Conservation (phyloP, 2,113 vertebrate genomes). For the Odocoileus virginianus region DNA sequence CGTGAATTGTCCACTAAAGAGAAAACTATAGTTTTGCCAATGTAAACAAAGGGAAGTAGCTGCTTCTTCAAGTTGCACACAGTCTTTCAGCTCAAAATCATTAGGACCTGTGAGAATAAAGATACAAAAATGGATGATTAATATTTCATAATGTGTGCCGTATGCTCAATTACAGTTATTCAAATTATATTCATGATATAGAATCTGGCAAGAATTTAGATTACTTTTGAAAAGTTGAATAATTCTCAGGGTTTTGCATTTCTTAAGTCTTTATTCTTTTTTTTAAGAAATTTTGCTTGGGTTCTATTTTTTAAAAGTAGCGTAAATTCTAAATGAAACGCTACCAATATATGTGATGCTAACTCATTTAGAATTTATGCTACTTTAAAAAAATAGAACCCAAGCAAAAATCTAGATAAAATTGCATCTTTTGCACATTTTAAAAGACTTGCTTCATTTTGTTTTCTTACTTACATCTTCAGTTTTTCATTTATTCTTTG, state of each 20-base stretch:
- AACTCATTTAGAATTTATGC: background rate
- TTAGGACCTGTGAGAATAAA: background rate
- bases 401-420: background rate
- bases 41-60: background rate
- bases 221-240: background rate
- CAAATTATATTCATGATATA: background rate
- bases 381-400: background rate
- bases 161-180: background rate
- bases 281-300: background rate
- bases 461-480: background rate
- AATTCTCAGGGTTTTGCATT: background rate
- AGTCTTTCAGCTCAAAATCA: rapidly evolving
- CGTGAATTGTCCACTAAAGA: rapidly evolving
- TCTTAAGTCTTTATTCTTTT: background rate
- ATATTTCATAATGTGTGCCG: background rate
- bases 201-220: background rate
- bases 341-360: background rate
- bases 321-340: background rate
- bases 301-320: background rate
- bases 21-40: rapidly evolving
- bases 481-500: background rate
- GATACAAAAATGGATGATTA: background rate
- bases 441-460: background rate
- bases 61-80: rapidly evolving
- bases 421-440: background rate